These are phyloP conservation scores for Porites divaricata DNA, from an alignment of 92 coral and sea anemone genomes.

Conservation along the genomic window DNA sequence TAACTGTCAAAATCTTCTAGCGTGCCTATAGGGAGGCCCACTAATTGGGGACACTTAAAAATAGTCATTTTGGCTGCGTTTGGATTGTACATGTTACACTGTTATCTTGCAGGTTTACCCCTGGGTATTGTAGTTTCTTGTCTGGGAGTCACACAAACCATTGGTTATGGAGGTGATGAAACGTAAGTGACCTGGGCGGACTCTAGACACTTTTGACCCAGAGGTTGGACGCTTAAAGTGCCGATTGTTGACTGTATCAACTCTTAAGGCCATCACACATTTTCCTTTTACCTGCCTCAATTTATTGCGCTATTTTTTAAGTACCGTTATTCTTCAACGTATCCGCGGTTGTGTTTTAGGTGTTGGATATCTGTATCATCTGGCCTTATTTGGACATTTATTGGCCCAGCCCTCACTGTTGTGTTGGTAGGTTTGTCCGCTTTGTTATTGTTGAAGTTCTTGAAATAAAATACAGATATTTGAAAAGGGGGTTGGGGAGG, in stretches of 20 bases:
- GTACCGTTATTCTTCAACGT: neutral
- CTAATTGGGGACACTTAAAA: too few relatives aligned
- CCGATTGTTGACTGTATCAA: too few relatives aligned
- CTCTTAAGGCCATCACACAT: too few relatives aligned
- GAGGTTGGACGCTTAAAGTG: too few relatives aligned
- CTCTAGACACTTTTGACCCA: too few relatives aligned
- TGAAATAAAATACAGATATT: too few relatives aligned
- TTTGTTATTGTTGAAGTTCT: neutral
- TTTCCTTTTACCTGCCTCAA: too few relatives aligned
- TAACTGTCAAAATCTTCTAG: too few relatives aligned
- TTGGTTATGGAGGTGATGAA: constrained; percentile 67
- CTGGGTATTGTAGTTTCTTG: constrained; percentile 50
- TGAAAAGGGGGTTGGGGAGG: too few relatives aligned
- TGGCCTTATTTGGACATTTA: constrained; percentile 74
- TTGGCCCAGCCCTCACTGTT: constrained; percentile 71
- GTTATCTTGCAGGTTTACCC: constrained; percentile 57
- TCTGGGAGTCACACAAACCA: constrained; percentile 55
- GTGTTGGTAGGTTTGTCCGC: constrained; percentile 49
- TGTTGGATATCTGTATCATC: constrained; percentile 71
- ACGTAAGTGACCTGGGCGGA: constrained; percentile 49
- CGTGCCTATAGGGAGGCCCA: too few relatives aligned
- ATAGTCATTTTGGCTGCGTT: too few relatives aligned
- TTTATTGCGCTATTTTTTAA: neutral
- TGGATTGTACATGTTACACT: neutral
- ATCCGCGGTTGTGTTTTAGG: constrained; percentile 27